A percentile compares a stretch with the other conserved stretches of the same genome.
These are phyloP conservation scores for Bugulina stolonifera DNA, from an alignment of 2,888 invertebrate species.

Conservation along the genomic window DNA sequence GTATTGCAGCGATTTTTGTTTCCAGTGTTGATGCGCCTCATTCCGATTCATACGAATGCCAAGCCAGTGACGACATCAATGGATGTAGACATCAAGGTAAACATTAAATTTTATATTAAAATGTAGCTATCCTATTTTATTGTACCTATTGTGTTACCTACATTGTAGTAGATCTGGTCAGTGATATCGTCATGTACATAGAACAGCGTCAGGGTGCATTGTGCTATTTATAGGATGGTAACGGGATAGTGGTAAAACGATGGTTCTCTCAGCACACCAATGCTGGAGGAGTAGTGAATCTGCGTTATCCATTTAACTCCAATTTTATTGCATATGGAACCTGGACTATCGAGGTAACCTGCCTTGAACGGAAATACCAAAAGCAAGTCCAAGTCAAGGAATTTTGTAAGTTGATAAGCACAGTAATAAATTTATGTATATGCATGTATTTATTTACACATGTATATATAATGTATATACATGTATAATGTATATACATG, in stretches of 20 bases:
- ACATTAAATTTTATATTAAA: too few relatives aligned
- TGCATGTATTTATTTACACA: too few relatives aligned
- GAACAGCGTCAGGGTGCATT: too few relatives aligned
- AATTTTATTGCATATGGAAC: slow-evolving; percentile 87
- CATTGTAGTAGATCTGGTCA: too few relatives aligned
- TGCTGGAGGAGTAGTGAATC: slow-evolving; percentile 42
- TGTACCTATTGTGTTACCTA: too few relatives aligned
- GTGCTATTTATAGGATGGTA: slow-evolving; percentile 72
- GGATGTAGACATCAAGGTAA: slow-evolving; percentile 75
- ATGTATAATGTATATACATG: too few relatives aligned
- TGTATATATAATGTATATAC: too few relatives aligned
- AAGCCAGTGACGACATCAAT: slow-evolving; percentile 84
- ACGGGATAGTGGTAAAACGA: slow-evolving; percentile 76
- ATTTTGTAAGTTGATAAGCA: slow-evolving; percentile 70
- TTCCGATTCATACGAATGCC: slow-evolving; percentile 85
- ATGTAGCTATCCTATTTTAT: too few relatives aligned
- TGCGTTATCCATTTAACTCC: slow-evolving; percentile 53
- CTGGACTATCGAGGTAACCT: slow-evolving; percentile 74
- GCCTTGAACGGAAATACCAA: slow-evolving; percentile 69
- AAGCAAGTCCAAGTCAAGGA: slow-evolving; percentile 82
- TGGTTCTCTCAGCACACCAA: slow-evolving; percentile 80
- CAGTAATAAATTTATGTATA: too few relatives aligned
- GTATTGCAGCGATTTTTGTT: too few relatives aligned
- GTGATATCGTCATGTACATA: too few relatives aligned
- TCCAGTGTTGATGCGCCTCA: slow-evolving; percentile 78